Evolutionary conservation across 2,113 vertebrate genomes (phyloP).

Genomic region (Bombycilla garrulus): DNA sequence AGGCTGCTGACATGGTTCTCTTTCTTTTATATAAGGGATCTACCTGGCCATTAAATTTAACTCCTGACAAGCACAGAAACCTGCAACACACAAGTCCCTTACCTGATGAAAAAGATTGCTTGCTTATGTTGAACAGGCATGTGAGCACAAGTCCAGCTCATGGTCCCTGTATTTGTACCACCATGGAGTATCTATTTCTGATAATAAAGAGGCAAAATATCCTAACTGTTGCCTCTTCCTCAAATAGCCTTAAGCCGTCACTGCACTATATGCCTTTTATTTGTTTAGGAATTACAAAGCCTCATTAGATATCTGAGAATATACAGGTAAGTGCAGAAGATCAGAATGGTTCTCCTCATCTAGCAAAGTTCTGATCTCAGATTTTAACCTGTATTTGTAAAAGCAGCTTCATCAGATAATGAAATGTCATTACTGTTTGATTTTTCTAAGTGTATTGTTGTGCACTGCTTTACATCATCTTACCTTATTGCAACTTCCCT

Average conservation of each 20-base stretch:
- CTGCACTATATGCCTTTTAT: slow-evolving; percentile 1
- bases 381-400: slow-evolving; percentile 14
- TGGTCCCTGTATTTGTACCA: not conserved
- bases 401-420: not conserved
- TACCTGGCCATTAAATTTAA: not conserved
- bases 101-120: not conserved
- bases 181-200: not conserved
- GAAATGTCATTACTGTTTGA: slow-evolving; percentile 9
- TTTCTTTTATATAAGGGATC: not conserved
- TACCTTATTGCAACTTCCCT: slow-evolving; percentile 9
- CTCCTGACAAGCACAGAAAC: not conserved
- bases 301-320: slow-evolving; percentile 48
- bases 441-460: slow-evolving; percentile 7
- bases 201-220: not conserved
- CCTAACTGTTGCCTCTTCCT: not conserved
- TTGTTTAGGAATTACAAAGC: slow-evolving; percentile 39
- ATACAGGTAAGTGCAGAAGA: slow-evolving; percentile 65
- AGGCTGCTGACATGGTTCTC: not conserved
- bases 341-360: slow-evolving; percentile 49
- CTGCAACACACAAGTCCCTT: not conserved
- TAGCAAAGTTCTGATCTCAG: slow-evolving; percentile 58
- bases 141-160: not conserved
- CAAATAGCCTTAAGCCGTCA: not conserved
- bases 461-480: not conserved
- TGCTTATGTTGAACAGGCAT: not conserved